Percentiles rank a stretch among this genome's conserved stretches.
These are phyloP conservation scores for Callorhinus ursinus DNA, from an alignment of 2,113 vertebrate genomes.

Conservation along the genomic window DNA sequence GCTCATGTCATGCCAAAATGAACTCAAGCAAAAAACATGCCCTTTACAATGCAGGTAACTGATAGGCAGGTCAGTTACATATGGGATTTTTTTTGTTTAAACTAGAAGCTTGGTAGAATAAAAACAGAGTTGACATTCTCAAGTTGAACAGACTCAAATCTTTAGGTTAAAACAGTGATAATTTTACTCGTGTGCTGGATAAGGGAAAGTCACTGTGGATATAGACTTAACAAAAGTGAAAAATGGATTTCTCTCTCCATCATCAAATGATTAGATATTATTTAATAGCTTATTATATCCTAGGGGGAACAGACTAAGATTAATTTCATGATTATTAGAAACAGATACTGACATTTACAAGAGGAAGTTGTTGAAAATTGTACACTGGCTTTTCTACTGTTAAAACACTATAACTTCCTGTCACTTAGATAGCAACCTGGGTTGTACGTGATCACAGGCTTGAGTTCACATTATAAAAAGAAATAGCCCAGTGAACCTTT, in stretches of 20 bases:
- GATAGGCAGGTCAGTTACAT: background rate
- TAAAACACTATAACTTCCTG: background rate
- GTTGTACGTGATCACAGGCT: background rate
- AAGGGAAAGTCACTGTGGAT: background rate
- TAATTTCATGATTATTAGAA: constrained; percentile 44
- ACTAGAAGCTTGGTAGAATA: background rate
- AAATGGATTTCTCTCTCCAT: background rate
- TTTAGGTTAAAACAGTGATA: background rate
- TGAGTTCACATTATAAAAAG: constrained; percentile 5
- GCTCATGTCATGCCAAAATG: background rate
- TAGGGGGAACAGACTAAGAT: background rate
- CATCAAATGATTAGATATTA: constrained; percentile 16
- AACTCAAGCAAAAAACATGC: background rate
- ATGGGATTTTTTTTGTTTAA: background rate
- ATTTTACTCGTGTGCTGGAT: background rate
- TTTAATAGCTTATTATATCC: constrained; percentile 17
- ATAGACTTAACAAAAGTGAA: constrained; percentile 13
- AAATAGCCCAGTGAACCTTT: background rate
- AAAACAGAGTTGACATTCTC: background rate
- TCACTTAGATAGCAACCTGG: background rate
- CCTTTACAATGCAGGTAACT: background rate
- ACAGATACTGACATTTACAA: background rate
- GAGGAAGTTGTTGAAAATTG: constrained; percentile 25
- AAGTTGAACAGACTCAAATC: background rate
- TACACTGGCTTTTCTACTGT: background rate